phyloP scores from a whole-genome alignment of 2,888 invertebrate genomes.

The Graphium colonna region DNA sequence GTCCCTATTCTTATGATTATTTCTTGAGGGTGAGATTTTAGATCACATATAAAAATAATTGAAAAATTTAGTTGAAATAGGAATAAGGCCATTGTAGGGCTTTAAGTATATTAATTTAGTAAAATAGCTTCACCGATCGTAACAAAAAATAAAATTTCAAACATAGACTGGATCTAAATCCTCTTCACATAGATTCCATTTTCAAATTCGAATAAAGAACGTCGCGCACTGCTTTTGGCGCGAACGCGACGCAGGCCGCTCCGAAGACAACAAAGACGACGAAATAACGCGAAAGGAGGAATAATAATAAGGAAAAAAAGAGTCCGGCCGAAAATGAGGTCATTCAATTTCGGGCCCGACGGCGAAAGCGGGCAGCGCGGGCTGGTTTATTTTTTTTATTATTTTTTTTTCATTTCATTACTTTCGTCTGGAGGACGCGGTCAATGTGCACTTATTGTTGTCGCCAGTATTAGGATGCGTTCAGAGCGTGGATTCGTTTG shows the following conservation, averaged over 20 bases:
- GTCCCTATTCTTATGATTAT: too few relatives aligned
- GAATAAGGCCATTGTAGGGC: too few relatives aligned
- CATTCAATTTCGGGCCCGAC: slow-evolving; percentile 51
- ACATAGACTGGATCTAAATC: too few relatives aligned
- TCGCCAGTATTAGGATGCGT: slow-evolving; percentile 27
- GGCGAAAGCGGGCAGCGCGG: slow-evolving; percentile 37
- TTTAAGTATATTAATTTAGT: too few relatives aligned
- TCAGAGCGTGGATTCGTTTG: slow-evolving; percentile 14
- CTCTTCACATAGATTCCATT: too few relatives aligned
- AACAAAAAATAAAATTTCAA: too few relatives aligned
- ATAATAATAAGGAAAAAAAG: slow-evolving; percentile 25
- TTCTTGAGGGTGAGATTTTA: too few relatives aligned
- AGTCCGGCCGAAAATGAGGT: slow-evolving; percentile 49
- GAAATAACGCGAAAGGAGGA: slow-evolving; percentile 26
- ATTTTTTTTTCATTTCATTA: slow-evolving; percentile 46
- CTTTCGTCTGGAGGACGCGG: slow-evolving; percentile 58
- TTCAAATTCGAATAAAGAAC: not conserved
- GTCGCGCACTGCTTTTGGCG: slow-evolving; percentile 1
- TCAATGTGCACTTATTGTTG: slow-evolving; percentile 45
- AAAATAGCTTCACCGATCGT: too few relatives aligned
- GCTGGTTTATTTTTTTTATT: slow-evolving; percentile 32
- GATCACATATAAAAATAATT: too few relatives aligned
- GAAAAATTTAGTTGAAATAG: too few relatives aligned
- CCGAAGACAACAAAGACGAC: slow-evolving; percentile 21
- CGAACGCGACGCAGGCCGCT: not conserved